Percentiles rank a stretch among this genome's conserved stretches.
These are phyloP conservation scores for Dinoponera quadriceps DNA, from an alignment of 1,140 invertebrate genomes.

Conservation along the genomic window DNA sequence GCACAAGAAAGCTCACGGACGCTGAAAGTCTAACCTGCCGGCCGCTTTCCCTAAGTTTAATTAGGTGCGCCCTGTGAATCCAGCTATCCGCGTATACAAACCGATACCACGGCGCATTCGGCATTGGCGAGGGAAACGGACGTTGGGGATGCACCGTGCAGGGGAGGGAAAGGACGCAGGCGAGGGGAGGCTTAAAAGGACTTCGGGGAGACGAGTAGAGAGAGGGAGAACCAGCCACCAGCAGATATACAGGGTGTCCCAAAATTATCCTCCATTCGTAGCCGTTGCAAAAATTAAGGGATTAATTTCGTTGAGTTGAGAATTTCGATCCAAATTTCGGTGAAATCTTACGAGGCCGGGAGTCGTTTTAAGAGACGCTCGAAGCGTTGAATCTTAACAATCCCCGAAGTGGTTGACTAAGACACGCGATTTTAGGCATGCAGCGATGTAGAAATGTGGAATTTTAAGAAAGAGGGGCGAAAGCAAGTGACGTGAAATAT, in stretches of 20 bases:
- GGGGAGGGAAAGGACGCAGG: neutral
- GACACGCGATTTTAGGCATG: no score
- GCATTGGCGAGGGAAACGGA: conserved; percentile 55
- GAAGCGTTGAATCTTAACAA: no score
- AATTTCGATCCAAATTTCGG: neutral
- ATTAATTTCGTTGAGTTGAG: neutral
- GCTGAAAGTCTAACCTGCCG: conserved; percentile 44
- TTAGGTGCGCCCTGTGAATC: conserved; percentile 54
- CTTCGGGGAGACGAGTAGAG: conserved; percentile 20
- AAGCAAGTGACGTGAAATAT: no score
- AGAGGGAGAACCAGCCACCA: neutral
- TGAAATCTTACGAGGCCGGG: no score
- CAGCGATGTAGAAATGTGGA: no score
- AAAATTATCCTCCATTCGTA: neutral
- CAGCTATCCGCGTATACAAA: conserved; percentile 50
- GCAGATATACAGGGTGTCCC: conserved; percentile 12
- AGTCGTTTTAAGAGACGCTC: no score
- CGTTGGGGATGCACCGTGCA: conserved; percentile 48
- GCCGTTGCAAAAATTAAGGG: neutral
- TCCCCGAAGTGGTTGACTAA: no score
- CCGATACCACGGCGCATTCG: conserved; percentile 41
- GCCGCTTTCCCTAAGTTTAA: conserved; percentile 55
- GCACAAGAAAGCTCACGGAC: conserved; percentile 23
- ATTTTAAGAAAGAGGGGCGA: no score
- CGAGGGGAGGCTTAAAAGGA: conserved; percentile 36